Evolutionary conservation across 2,888 invertebrate species (phyloP).

Genomic region (Tachina grossa): DNA sequence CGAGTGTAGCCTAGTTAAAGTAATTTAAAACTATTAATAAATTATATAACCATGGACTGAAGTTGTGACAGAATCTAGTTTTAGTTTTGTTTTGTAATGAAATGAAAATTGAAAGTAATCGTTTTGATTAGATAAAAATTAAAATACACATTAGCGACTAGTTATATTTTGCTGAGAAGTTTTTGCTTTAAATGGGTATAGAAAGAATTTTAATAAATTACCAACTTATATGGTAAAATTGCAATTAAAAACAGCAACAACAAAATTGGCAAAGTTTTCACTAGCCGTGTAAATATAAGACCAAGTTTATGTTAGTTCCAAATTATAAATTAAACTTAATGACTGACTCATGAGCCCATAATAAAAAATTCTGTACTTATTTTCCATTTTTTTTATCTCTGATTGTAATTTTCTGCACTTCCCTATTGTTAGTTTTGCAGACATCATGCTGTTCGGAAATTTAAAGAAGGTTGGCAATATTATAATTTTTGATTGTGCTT

Average conservation of each 20-base stretch:
- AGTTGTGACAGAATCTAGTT: slow-evolving; percentile 25
- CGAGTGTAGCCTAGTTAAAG: slow-evolving; percentile 62
- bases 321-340: too few species aligned
- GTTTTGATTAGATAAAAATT: slow-evolving; percentile 54
- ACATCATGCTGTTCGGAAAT: slow-evolving; percentile 6
- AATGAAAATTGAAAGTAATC: slow-evolving; percentile 64
- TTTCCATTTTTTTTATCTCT: neutral
- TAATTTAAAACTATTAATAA: slow-evolving; percentile 62
- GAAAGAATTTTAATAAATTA: slow-evolving; percentile 5
- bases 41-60: slow-evolving; percentile 24
- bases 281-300: too few species aligned
- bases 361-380: too few species aligned
- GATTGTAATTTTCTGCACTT: neutral
- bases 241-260: neutral
- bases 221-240: neutral
- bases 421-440: neutral
- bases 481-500: slow-evolving; percentile 11
- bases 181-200: neutral
- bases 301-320: too few species aligned
- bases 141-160: slow-evolving; percentile 40
- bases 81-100: slow-evolving; percentile 16
- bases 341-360: neutral
- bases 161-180: neutral
- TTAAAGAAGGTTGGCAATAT: slow-evolving; percentile 28
- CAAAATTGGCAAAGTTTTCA: neutral